Evolutionary conservation across 2,797 vertebrate species (phyloP).

Genomic region (Percopsis omiscomaycus): DNA sequence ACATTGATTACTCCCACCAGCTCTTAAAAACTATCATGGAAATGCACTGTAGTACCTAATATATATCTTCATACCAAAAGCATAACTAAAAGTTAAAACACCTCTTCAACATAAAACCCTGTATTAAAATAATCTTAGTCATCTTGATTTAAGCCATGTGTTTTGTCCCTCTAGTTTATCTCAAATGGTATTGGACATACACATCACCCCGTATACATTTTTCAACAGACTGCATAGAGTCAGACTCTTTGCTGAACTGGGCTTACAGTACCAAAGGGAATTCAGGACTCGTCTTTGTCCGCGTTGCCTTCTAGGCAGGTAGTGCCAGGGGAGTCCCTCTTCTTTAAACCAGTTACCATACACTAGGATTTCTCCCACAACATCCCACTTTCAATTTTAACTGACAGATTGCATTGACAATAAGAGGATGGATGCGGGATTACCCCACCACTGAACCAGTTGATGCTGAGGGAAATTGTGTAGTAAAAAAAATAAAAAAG

Average conservation of each 20-base stretch:
- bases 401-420: constrained; percentile 51
- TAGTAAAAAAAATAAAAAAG: constrained; percentile 9
- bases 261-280: constrained; percentile 48
- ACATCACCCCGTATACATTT: constrained; percentile 19
- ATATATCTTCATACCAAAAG: constrained; percentile 76
- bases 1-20: constrained; percentile 57
- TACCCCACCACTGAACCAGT: constrained; percentile 30
- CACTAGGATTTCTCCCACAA: constrained; percentile 34
- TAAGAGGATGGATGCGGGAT: constrained; percentile 53
- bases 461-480: constrained; percentile 24
- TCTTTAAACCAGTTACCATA: constrained; percentile 27
- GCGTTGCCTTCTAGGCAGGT: constrained; percentile 57
- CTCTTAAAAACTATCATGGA: constrained; percentile 58
- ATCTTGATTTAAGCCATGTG: constrained; percentile 52
- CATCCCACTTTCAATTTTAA: constrained; percentile 48
- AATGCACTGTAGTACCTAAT: constrained; percentile 76
- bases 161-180: constrained; percentile 50
- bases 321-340: constrained; percentile 45
- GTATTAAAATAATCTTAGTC: constrained; percentile 67
- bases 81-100: constrained; percentile 62
- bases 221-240: constrained; percentile 47
- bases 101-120: constrained; percentile 75
- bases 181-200: constrained; percentile 49
- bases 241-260: constrained; percentile 54
- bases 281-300: constrained; percentile 45